These are phyloP conservation scores for Limenitis camilla DNA, from an alignment of 2,888 invertebrate genomes.

Conservation along the genomic window DNA sequence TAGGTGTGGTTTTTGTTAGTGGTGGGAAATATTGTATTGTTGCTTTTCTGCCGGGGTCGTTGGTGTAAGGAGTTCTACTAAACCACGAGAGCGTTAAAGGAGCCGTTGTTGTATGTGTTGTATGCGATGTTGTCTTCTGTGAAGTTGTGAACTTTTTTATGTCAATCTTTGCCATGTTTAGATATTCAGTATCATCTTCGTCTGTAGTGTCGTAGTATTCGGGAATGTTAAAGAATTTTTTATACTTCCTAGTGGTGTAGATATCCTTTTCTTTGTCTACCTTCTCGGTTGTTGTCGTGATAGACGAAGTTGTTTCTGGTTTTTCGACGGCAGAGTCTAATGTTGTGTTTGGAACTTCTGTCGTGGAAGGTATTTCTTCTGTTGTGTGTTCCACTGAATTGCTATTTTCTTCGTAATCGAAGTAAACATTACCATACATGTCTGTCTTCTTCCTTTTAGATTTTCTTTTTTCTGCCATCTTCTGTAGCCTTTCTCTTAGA, in stretches of 20 bases:
- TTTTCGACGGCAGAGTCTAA: conserved; percentile 2
- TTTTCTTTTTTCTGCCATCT: conserved; percentile 59
- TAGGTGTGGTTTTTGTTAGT: conserved; percentile 33
- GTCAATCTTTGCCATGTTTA: conserved; percentile 50
- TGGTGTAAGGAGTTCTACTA: conserved; percentile 25
- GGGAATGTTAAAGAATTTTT: conserved; percentile 37
- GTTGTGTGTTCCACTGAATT: conserved; percentile 37
- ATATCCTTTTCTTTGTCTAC: conserved; percentile 2
- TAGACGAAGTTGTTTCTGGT: conserved; percentile 5
- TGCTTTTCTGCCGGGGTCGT: conserved; percentile 43
- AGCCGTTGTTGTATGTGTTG: conserved; percentile 10
- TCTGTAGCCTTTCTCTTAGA: conserved; percentile 54
- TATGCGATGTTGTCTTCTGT: background rate
- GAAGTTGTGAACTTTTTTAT: conserved; percentile 44
- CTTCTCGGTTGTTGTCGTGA: conserved; percentile 8
- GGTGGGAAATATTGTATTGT: conserved; percentile 65
- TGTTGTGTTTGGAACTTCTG: conserved; percentile 9
- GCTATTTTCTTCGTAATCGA: conserved; percentile 51
- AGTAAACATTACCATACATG: conserved; percentile 48
- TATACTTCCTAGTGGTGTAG: conserved; percentile 32
- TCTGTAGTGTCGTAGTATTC: conserved; percentile 52
- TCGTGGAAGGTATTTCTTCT: conserved; percentile 20
- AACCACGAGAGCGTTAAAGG: conserved; percentile 25
- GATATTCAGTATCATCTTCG: conserved; percentile 54
- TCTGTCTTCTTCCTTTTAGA: conserved; percentile 54